Percentiles rank a stretch among this genome's conserved stretches.
Evolutionary conservation across 2,888 invertebrate genomes (phyloP).

Genomic region (Mimumesa dahlbomi): DNA sequence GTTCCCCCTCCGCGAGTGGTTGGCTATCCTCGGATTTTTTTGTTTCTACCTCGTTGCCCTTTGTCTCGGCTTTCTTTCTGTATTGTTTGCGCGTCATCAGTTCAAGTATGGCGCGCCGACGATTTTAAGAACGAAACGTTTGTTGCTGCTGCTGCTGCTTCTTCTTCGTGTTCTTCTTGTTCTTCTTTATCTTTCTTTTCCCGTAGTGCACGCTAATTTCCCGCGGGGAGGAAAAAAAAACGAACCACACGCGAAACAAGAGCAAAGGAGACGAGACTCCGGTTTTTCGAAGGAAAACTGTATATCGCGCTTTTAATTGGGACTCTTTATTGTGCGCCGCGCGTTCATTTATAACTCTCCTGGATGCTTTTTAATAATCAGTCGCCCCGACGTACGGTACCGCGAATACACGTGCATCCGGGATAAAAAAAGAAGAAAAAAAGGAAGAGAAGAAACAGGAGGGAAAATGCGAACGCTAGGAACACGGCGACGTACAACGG

Average conservation of each 20-base stretch:
- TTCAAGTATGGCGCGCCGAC: slow-evolving; percentile 14
- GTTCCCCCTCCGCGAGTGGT: slow-evolving; percentile 33
- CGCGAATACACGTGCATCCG: too few relatives aligned
- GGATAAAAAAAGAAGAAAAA: neutral
- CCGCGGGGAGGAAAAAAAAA: neutral
- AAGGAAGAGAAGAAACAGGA: neutral
- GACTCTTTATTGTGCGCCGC: slow-evolving; percentile 6
- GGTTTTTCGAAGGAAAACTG: slow-evolving; percentile 8
- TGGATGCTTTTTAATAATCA: slow-evolving; percentile 18
- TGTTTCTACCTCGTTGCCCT: slow-evolving; percentile 21
- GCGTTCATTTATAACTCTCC: neutral
- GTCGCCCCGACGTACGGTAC: neutral
- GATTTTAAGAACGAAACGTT: slow-evolving; percentile 28
- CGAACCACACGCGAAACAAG: neutral
- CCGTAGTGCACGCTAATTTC: neutral
- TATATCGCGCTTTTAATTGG: slow-evolving; percentile 30
- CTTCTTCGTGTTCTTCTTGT: too few relatives aligned
- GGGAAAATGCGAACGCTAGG: neutral
- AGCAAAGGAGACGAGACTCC: neutral
- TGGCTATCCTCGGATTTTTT: slow-evolving; percentile 37
- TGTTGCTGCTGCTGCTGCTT: too few relatives aligned
- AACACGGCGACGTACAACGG: neutral
- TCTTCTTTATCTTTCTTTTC: too few relatives aligned
- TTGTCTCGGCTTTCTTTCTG: slow-evolving; percentile 22
- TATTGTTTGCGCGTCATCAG: slow-evolving; percentile 27